A percentile compares a stretch with the other conserved stretches of the same genome.
Conservation (phyloP, 92 coral and sea anemone species). For the Palythoa heliodiscus region DNA sequence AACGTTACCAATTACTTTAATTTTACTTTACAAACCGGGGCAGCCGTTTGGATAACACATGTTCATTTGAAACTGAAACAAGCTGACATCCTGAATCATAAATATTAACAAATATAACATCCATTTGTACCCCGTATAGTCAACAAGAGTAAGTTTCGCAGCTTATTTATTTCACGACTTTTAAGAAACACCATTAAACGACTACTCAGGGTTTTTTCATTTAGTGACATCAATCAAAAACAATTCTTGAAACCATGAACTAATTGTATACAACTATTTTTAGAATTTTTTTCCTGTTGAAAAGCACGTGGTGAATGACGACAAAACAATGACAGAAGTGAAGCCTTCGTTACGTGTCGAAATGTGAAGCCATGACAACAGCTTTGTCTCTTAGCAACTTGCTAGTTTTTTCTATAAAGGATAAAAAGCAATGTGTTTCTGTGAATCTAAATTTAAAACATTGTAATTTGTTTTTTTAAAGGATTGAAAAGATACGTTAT, state of each 20-base stretch:
- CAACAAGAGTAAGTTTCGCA: neutral
- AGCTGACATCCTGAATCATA: neutral
- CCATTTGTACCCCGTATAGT: neutral
- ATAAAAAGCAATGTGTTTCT: slow-evolving; percentile 21
- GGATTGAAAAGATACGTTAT: neutral
- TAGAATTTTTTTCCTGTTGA: neutral
- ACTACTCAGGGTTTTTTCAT: neutral
- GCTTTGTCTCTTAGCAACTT: slow-evolving; percentile 12
- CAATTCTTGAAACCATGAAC: neutral
- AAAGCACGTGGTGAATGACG: no score
- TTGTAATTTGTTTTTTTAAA: neutral
- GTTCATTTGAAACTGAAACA: slow-evolving; percentile 7
- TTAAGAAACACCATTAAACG: neutral
- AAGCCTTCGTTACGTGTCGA: neutral
- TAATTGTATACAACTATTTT: neutral
- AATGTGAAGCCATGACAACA: neutral
- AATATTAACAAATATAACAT: neutral
- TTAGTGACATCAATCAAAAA: neutral
- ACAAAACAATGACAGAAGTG: neutral
- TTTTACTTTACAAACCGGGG: slow-evolving; percentile 15
- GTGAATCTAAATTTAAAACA: neutral
- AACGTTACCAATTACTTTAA: slow-evolving; percentile 17
- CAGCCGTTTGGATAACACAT: slow-evolving; percentile 25
- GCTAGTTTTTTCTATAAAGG: slow-evolving; percentile 3
- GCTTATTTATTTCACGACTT: neutral